Percentiles rank a stretch among this genome's conserved stretches.
Conservation (phyloP, 2,113 vertebrate species). For the Regulus satrapa region DNA sequence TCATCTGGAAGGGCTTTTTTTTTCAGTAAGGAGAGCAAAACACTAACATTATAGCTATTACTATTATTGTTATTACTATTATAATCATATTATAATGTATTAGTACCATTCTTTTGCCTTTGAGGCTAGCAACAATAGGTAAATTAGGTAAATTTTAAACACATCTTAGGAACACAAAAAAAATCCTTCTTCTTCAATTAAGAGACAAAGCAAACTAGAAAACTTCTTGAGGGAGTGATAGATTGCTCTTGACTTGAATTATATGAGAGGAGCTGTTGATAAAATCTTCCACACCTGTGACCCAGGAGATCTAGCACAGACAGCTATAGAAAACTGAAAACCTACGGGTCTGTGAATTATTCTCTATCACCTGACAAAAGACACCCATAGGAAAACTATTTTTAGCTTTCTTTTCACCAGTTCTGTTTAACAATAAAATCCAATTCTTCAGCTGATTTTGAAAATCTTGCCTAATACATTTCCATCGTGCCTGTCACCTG, state of each 20-base stretch:
- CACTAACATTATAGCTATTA: too few species aligned
- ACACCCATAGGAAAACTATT: neutral
- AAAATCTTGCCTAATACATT: neutral
- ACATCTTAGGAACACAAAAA: neutral
- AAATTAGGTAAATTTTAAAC: neutral
- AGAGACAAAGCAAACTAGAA: neutral
- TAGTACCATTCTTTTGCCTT: neutral
- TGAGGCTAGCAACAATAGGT: neutral
- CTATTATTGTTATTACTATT: neutral
- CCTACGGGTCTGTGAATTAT: neutral
- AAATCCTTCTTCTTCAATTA: neutral
- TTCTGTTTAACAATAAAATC: neutral
- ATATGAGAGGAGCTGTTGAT: neutral
- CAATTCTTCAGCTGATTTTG: neutral
- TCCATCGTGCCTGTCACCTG: neutral
- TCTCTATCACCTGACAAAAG: neutral
- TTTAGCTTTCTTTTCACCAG: neutral
- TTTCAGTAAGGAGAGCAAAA: neutral
- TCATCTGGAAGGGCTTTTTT: neutral
- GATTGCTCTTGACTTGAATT: neutral
- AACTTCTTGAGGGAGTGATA: neutral
- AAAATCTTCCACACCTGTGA: neutral
- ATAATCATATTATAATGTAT: neutral
- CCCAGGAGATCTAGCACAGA: neutral
- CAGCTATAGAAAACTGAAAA: neutral